Evolutionary conservation across 2,888 invertebrate genomes (phyloP).

Genomic region (Drepanosiphum platanoidis): DNA sequence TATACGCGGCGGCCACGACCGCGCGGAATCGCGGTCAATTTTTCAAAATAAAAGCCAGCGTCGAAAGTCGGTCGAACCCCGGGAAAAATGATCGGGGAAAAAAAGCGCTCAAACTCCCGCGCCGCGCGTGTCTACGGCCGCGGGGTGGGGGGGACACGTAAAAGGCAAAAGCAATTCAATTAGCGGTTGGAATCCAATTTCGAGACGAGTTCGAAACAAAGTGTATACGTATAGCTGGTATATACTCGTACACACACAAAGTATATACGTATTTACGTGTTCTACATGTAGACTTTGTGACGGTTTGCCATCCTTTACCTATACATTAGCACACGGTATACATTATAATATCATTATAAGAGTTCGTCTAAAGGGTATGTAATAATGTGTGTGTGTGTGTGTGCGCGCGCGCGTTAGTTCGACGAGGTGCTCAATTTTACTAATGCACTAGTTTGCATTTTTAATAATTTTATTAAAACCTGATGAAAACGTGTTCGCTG

Average conservation of each 20-base stretch:
- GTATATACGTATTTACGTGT: neutral
- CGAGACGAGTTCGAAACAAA: neutral
- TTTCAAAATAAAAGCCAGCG: neutral
- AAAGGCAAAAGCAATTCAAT: neutral
- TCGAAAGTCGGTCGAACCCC: neutral
- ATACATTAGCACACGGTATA: neutral
- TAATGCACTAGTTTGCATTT: neutral
- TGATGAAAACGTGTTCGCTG: neutral
- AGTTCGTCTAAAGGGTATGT: neutral
- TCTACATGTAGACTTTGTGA: too few species aligned
- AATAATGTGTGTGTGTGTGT: neutral
- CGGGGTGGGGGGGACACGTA: neutral
- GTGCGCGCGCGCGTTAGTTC: neutral
- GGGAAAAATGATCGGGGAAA: constrained; percentile 1
- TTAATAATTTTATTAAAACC: neutral
- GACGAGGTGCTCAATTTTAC: neutral
- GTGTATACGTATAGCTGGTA: neutral
- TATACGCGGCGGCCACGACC: too few species aligned
- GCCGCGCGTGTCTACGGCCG: neutral
- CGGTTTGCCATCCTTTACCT: neutral
- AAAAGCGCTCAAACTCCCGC: neutral
- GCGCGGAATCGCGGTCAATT: neutral
- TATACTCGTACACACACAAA: neutral
- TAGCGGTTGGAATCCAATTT: neutral
- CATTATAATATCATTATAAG: neutral